Conservation (phyloP, 2,797 vertebrate genomes). For the Melanotaenia boesemani region DNA sequence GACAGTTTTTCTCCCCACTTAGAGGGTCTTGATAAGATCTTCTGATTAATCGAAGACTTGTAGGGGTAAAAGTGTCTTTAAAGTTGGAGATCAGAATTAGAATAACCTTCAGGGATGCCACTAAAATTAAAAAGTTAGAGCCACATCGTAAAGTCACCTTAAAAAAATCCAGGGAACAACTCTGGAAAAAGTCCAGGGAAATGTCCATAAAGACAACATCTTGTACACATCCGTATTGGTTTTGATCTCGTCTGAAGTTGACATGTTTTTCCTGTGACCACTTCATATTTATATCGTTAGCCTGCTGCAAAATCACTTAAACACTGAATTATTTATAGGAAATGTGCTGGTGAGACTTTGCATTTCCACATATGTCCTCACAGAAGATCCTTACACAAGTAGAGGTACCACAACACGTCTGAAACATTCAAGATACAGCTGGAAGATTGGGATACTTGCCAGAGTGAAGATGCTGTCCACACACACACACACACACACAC, state of each 20-base stretch:
- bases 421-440: constrained; percentile 66
- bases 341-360: constrained; percentile 40
- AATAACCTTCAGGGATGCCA: background rate
- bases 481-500: constrained; percentile 16
- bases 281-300: constrained; percentile 17
- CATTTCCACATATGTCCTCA: constrained; percentile 36
- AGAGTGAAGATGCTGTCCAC: constrained; percentile 25
- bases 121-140: background rate
- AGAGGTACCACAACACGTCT: constrained; percentile 38
- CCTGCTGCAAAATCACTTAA: constrained; percentile 17
- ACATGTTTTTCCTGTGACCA: background rate
- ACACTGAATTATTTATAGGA: constrained; percentile 44
- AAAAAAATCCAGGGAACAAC: too few species aligned
- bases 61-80: background rate
- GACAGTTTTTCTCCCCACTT: constrained; percentile 11
- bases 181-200: background rate
- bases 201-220: background rate
- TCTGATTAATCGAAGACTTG: background rate
- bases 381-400: constrained; percentile 8
- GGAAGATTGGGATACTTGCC: constrained; percentile 53
- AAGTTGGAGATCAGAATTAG: background rate
- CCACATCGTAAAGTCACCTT: background rate
- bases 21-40: background rate
- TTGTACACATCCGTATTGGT: background rate
- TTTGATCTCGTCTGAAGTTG: background rate